phyloP scores from a whole-genome alignment of 2,797 vertebrate genomes.

The Petrocephalus sullivani region DNA sequence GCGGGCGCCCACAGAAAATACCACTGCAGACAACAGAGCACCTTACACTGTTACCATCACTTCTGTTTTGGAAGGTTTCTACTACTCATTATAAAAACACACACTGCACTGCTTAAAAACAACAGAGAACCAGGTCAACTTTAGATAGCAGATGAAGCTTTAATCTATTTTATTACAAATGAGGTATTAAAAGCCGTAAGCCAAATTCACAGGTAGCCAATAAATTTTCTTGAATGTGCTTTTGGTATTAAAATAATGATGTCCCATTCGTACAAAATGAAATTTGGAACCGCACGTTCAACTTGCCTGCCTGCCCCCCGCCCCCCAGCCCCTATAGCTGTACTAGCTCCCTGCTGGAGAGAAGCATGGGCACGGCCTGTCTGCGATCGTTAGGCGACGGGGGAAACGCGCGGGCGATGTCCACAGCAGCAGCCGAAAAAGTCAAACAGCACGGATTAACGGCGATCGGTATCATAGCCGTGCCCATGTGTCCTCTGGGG shows the following conservation, averaged over 20 bases:
- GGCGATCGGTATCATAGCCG: not conserved
- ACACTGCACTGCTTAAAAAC: not conserved
- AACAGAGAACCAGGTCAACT: not conserved
- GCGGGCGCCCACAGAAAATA: not conserved
- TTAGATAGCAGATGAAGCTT: conserved; percentile 1
- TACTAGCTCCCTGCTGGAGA: not conserved
- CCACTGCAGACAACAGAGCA: not conserved
- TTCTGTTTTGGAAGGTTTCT: not conserved
- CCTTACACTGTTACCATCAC: not conserved
- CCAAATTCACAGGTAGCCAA: conserved; percentile 18
- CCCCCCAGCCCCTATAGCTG: not conserved
- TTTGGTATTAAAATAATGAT: conserved; percentile 22
- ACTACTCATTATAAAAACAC: not conserved
- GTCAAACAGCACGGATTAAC: not conserved
- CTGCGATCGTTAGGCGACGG: not conserved
- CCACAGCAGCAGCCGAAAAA: not conserved
- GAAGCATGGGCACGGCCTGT: not conserved
- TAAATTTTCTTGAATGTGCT: conserved; percentile 18
- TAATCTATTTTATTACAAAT: conserved; percentile 23
- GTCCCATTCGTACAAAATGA: not conserved
- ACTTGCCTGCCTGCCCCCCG: not conserved
- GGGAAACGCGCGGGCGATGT: not conserved
- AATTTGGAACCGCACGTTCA: not conserved
- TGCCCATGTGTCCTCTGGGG: not conserved
- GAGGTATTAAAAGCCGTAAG: conserved; percentile 17